These are phyloP conservation scores for Sarcophaga peregrina DNA, from an alignment of 1,140 invertebrate species.

Conservation along the genomic window DNA sequence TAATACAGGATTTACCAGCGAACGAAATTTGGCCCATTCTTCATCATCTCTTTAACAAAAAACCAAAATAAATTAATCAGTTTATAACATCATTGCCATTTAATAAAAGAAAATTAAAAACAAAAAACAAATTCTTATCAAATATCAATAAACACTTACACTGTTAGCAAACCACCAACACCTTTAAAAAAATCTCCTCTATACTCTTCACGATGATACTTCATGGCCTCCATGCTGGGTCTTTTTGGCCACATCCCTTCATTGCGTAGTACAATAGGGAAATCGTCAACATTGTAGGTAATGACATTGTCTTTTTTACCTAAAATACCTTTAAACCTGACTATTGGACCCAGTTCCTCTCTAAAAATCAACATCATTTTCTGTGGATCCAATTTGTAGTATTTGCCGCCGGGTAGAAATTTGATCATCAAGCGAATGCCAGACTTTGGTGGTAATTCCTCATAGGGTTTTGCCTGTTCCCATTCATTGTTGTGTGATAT, in stretches of 20 bases:
- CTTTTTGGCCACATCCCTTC: conserved; percentile 33
- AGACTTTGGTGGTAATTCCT: conserved; percentile 29
- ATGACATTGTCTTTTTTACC: conserved; percentile 58
- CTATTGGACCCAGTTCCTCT: conserved; percentile 53
- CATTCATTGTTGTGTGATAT: neutral
- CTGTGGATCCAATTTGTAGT: neutral
- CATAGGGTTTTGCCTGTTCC: conserved; percentile 37
- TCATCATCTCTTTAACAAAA: conserved; percentile 50
- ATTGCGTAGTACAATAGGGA: conserved; percentile 47
- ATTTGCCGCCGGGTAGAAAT: conserved; percentile 49
- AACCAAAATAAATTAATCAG: too few relatives aligned
- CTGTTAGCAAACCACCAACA: conserved; percentile 53
- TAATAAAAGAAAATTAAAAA: too few relatives aligned
- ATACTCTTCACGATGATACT: conserved; percentile 46
- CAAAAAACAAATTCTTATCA: too few relatives aligned
- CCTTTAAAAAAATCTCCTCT: conserved; percentile 47
- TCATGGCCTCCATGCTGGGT: conserved; percentile 21
- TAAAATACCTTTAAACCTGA: conserved; percentile 55
- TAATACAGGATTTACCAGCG: conserved; percentile 59
- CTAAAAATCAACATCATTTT: conserved; percentile 45
- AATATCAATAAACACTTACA: conserved; percentile 47
- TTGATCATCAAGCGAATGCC: conserved; percentile 13
- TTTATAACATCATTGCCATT: neutral
- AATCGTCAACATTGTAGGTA: conserved; percentile 57
- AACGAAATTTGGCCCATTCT: conserved; percentile 56